Evolutionary conservation across 2,888 invertebrate species (phyloP).

Genomic region (Hyalella azteca): DNA sequence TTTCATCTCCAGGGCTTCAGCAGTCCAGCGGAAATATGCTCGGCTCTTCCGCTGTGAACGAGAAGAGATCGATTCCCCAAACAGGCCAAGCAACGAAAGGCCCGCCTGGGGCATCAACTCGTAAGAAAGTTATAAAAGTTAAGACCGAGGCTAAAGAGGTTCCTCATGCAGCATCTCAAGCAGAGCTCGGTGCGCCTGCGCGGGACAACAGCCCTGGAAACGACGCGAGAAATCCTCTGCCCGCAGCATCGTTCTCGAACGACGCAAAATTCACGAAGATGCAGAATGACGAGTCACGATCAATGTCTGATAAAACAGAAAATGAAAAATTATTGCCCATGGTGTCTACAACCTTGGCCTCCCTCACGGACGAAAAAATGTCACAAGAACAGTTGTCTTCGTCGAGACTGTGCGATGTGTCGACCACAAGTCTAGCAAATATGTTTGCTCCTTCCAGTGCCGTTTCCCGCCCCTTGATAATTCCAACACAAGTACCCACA

Average conservation of each 20-base stretch:
- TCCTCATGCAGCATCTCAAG: background rate
- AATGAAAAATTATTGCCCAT: background rate
- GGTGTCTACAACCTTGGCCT: background rate
- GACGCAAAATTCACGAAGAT: background rate
- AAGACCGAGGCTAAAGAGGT: background rate
- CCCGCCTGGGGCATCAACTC: background rate
- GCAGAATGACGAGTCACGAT: background rate
- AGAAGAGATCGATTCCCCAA: too few relatives aligned
- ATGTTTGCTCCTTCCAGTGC: background rate
- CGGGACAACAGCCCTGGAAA: too few relatives aligned
- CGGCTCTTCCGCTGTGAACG: too few relatives aligned
- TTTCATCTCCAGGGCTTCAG: too few relatives aligned
- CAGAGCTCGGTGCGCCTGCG: background rate
- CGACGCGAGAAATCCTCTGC: too few relatives aligned
- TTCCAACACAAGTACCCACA: background rate
- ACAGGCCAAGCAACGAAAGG: too few relatives aligned
- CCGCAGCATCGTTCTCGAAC: background rate
- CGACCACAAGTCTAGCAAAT: too few relatives aligned
- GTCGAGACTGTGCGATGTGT: too few relatives aligned
- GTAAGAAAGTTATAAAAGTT: constrained; percentile 16
- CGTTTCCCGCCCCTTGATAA: background rate
- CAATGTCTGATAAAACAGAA: background rate
- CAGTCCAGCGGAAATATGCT: too few relatives aligned
- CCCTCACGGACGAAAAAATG: background rate
- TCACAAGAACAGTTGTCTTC: background rate